phyloP scores from a whole-genome alignment of 2,888 invertebrate genomes.

The Ceramica pisi region DNA sequence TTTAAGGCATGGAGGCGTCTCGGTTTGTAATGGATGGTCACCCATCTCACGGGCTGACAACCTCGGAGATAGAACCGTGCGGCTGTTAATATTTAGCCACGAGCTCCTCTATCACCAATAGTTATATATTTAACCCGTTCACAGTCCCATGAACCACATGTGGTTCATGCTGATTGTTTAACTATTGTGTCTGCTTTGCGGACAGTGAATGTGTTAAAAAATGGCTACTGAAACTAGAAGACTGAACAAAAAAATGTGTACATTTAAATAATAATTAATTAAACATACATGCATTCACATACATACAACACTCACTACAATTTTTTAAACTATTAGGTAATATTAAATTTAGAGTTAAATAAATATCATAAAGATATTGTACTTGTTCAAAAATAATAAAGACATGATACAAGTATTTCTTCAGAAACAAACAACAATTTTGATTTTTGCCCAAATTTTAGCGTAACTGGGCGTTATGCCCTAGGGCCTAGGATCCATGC shows the following conservation, averaged over 20 bases:
- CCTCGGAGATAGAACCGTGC: background rate
- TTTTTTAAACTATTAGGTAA: slow-evolving; percentile 1
- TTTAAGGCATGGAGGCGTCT: no score
- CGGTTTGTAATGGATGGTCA: background rate
- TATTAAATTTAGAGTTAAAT: slow-evolving; percentile 16
- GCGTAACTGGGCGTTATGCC: no score
- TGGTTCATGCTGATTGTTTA: no score
- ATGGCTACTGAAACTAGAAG: slow-evolving; percentile 11
- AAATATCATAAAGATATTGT: slow-evolving; percentile 29
- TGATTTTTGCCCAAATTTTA: background rate
- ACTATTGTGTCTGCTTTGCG: no score
- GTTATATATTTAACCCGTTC: no score
- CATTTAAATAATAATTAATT: background rate
- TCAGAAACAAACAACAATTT: background rate
- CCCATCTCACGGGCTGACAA: background rate
- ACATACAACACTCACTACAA: slow-evolving; percentile 24
- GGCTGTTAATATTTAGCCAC: background rate
- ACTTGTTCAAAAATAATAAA: slow-evolving; percentile 19
- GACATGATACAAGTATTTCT: background rate
- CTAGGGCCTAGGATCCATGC: background rate
- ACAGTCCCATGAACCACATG: no score
- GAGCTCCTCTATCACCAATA: background rate
- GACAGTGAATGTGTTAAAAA: no score
- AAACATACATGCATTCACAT: slow-evolving; percentile 28
- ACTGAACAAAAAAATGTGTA: background rate